These are phyloP conservation scores for Aphelenchoides bicaudatus DNA, from an alignment of 2,888 invertebrate species.

Conservation along the genomic window DNA sequence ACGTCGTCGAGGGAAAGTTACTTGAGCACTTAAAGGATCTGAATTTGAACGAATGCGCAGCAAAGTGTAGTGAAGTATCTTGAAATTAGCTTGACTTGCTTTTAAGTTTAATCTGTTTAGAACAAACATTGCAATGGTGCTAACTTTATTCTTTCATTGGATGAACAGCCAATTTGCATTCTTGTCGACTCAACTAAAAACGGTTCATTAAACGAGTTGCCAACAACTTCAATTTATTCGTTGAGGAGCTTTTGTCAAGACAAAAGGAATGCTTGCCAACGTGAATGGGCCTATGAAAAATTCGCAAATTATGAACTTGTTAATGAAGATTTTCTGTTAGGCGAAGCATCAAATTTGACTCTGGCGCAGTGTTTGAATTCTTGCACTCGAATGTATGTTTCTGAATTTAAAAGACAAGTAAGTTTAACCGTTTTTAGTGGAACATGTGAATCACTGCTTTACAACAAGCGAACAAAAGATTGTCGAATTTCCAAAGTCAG, in stretches of 20 bases:
- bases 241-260: slow-evolving; percentile 28
- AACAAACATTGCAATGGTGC: slow-evolving; percentile 30
- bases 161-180: slow-evolving; percentile 27
- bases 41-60: slow-evolving; percentile 10
- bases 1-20: not conserved
- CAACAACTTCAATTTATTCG: slow-evolving; percentile 29
- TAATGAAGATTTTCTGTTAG: slow-evolving; percentile 23
- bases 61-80: not conserved
- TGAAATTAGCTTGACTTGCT: not conserved
- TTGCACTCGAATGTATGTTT: slow-evolving; percentile 8
- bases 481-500: slow-evolving; percentile 42
- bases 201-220: slow-evolving; percentile 22
- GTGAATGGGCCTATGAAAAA: slow-evolving; percentile 30
- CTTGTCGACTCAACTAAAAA: slow-evolving; percentile 24
- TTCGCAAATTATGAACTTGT: slow-evolving; percentile 21
- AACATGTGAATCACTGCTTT: slow-evolving; percentile 37
- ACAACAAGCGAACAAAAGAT: slow-evolving; percentile 20
- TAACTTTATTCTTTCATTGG: slow-evolving; percentile 30
- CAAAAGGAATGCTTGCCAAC: slow-evolving; percentile 10
- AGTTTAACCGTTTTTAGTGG: slow-evolving; percentile 30
- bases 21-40: not conserved
- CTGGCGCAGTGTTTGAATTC: slow-evolving; percentile 36
- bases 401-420: not conserved
- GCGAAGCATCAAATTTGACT: not conserved
- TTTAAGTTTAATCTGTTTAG: slow-evolving; percentile 20